Evolutionary conservation across 2,888 invertebrate genomes (phyloP).

Genomic region (Masnerella sp.): DNA sequence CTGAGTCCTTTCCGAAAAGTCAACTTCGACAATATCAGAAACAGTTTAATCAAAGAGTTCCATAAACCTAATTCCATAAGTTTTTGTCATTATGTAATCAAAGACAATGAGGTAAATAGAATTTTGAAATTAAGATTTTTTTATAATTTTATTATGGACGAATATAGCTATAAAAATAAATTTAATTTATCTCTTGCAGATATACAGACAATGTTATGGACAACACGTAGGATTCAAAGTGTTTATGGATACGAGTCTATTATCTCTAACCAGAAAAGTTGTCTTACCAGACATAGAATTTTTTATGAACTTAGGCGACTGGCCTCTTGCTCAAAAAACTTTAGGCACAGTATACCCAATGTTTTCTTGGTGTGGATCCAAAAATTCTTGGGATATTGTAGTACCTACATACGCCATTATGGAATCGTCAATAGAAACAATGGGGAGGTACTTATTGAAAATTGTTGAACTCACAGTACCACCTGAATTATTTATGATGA

Average conservation of each 20-base stretch:
- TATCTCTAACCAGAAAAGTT: constrained; percentile 89
- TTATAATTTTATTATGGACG: background rate
- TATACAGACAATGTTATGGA: constrained; percentile 94
- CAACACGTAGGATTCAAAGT: constrained; percentile 97
- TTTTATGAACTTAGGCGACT: constrained; percentile 95
- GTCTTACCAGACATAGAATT: constrained; percentile 92
- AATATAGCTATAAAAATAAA: background rate
- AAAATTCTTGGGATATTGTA: constrained; percentile 90
- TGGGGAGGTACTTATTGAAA: constrained; percentile 85
- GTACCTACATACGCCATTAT: constrained; percentile 97
- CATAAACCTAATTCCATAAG: constrained; percentile 89
- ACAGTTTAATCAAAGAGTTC: constrained; percentile 84
- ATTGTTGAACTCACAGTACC: no score
- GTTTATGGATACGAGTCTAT: constrained; percentile 93
- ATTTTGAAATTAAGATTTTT: no score
- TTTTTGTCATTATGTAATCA: constrained; percentile 92
- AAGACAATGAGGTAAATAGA: constrained; percentile 82
- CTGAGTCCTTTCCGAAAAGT: constrained; percentile 83
- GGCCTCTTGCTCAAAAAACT: constrained; percentile 86
- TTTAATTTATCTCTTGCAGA: constrained; percentile 75
- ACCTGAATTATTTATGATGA: background rate
- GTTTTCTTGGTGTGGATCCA: constrained; percentile 98
- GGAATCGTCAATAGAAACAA: constrained; percentile 93
- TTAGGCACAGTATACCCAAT: constrained; percentile 84
- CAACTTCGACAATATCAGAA: constrained; percentile 84